Evolutionary conservation across 2,888 invertebrate genomes (phyloP), one percentile per base, ranked within the genome.

Genomic region (Auanema freiburgensis): DNA sequence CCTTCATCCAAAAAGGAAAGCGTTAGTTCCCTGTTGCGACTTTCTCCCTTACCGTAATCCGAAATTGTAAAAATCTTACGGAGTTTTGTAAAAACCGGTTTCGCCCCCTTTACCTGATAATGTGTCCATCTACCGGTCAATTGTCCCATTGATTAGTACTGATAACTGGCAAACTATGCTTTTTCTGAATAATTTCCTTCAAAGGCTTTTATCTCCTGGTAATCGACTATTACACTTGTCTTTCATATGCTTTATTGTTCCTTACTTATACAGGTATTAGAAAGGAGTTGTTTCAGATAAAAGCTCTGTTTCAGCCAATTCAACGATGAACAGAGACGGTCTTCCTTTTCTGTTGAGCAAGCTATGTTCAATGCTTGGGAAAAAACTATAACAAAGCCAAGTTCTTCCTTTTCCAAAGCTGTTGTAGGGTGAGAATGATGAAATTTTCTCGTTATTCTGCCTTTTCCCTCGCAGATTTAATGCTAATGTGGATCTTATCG

Each of bases 401-500:
- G 79, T 4, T 73, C 78, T 10, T 66, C 74, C 56, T 83, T 83
- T 63, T 69, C 75, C 21, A 79, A 78, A 60, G 76, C 79, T 8
- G 80, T 83, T 21, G 76, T 83, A 18, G 83, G 83, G 81, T 81
- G 33, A 49, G 73, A 33, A 33, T 33, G 33, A 33, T 33, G 33
- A 33, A 58, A 11, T 16, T 16, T 11, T 11, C n/a, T 59, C n/a
- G 52, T 43, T 49, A 18, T 25, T 56, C n/a, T 33, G 33, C 33
- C 8, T 33, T 33, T 33, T 33, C 33, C 33, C 33, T 33, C 33
- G 8, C 33, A 63, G 84, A 74, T 69, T 84, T 83, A 86, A 86
- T 71, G 84, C 84, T 59, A 85, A 85, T 72, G 81, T 86, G 12
- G 86, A 86, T 71, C 77, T 86, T 41, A 85, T 86, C 64, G 84